Percentiles rank a stretch among this genome's conserved stretches.
Conservation (phyloP, 1,140 invertebrate species). For the Sipha flava region DNA sequence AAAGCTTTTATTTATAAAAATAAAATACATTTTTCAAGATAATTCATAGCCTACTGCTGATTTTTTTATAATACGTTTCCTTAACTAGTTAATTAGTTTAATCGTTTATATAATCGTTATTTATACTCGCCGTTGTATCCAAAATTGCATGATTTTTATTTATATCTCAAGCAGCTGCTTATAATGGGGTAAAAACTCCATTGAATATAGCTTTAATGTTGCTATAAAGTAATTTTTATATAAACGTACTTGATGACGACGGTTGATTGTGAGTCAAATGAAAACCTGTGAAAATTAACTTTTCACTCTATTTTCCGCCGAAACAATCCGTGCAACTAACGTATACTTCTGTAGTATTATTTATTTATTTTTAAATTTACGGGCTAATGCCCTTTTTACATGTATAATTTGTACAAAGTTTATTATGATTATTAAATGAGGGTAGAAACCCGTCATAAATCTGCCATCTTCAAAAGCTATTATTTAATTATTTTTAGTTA, state of each 20-base stretch:
- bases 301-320: neutral
- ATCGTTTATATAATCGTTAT: conserved; percentile 17
- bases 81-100: conserved; percentile 11
- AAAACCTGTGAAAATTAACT: conserved; percentile 4
- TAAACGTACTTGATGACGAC: neutral
- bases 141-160: conserved; percentile 10
- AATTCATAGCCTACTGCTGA: neutral
- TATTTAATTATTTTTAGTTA: neutral
- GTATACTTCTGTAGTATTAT: conserved; percentile 2
- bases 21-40: too few relatives aligned
- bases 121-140: neutral
- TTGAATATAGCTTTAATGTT: neutral
- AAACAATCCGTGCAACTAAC: neutral
- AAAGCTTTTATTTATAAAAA: too few relatives aligned
- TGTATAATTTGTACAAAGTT: too few relatives aligned
- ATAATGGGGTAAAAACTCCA: neutral
- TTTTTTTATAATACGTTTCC: neutral
- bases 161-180: conserved; percentile 11
- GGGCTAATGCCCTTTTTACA: too few relatives aligned
- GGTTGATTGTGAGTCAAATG: neutral
- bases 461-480: neutral
- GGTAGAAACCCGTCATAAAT: conserved; percentile 19
- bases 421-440: too few relatives aligned
- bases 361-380: too few relatives aligned
- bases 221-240: conserved; percentile 7